Percentiles rank a stretch among this genome's conserved stretches.
These are phyloP conservation scores for Heliconius hermathena DNA, from an alignment of 1,140 invertebrate species.

Conservation along the genomic window DNA sequence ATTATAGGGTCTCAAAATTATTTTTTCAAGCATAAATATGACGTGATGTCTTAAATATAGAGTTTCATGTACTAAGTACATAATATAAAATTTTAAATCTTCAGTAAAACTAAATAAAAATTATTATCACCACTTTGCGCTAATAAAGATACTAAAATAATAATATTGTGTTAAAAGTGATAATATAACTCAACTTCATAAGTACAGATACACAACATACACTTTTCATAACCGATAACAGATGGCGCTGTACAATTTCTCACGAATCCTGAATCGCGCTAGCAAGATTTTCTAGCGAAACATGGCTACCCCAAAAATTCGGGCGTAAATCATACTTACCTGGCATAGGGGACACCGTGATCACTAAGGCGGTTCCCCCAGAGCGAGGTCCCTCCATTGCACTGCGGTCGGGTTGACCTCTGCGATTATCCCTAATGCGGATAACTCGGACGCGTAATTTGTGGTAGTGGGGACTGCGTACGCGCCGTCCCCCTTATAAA, in stretches of 20 bases:
- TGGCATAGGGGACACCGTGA: slow-evolving; percentile 52
- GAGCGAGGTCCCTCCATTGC: slow-evolving; percentile 47
- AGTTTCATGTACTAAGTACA: no score
- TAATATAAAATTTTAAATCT: no score
- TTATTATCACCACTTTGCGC: neutral
- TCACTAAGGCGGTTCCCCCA: slow-evolving; percentile 51
- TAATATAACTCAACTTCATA: neutral
- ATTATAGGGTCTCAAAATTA: no score
- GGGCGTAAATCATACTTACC: slow-evolving; percentile 42
- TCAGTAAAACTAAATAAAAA: neutral
- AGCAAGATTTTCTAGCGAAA: neutral
- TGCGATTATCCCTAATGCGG: slow-evolving; percentile 55
- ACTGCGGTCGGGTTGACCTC: slow-evolving; percentile 48
- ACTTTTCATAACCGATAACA: neutral
- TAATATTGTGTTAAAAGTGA: neutral
- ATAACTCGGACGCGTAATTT: slow-evolving; percentile 57
- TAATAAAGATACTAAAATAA: no score
- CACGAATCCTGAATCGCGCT: neutral
- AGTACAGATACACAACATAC: neutral
- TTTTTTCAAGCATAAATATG: no score
- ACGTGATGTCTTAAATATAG: no score
- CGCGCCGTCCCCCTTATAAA: slow-evolving; percentile 46
- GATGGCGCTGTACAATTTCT: slow-evolving; percentile 1
- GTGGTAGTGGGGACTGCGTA: slow-evolving; percentile 58
- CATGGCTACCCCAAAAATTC: neutral